These are phyloP conservation scores for Sclerurus mexicanus DNA, from an alignment of 2,113 vertebrate genomes.

Conservation along the genomic window DNA sequence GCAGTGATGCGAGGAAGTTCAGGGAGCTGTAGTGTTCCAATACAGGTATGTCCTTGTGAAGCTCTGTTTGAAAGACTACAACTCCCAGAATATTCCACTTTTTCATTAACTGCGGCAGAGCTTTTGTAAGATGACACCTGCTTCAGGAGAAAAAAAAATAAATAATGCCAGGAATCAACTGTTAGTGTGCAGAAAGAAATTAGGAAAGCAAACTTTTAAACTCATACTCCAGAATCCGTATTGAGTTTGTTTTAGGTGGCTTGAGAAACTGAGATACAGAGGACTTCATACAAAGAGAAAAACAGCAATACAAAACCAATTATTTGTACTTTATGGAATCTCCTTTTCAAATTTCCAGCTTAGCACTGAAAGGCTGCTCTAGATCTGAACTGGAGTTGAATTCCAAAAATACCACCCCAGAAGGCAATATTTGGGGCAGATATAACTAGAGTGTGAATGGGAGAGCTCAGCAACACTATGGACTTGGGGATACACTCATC, in stretches of 20 bases:
- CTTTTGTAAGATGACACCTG: constrained; percentile 55
- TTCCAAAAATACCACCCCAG: background rate
- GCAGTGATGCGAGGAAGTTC: constrained; percentile 56
- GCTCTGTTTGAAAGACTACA: constrained; percentile 74
- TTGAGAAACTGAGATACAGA: background rate
- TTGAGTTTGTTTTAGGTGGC: background rate
- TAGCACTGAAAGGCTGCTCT: background rate
- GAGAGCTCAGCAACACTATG: background rate
- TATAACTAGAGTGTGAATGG: background rate
- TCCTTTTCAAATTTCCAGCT: background rate
- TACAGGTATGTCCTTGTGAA: constrained; percentile 65
- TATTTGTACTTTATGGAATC: background rate
- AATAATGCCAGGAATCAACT: background rate
- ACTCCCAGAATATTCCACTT: constrained; percentile 65
- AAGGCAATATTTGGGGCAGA: background rate
- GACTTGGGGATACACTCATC: background rate
- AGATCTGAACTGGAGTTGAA: background rate
- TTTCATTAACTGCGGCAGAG: constrained; percentile 53
- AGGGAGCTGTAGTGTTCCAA: constrained; percentile 72
- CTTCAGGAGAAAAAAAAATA: constrained; percentile 8
- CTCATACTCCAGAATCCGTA: background rate
- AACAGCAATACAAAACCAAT: background rate
- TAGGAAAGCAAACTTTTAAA: background rate
- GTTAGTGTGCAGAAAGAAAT: background rate
- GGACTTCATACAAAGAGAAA: background rate